Conservation (phyloP, 2,888 invertebrate genomes). For the Tachina lurida region DNA sequence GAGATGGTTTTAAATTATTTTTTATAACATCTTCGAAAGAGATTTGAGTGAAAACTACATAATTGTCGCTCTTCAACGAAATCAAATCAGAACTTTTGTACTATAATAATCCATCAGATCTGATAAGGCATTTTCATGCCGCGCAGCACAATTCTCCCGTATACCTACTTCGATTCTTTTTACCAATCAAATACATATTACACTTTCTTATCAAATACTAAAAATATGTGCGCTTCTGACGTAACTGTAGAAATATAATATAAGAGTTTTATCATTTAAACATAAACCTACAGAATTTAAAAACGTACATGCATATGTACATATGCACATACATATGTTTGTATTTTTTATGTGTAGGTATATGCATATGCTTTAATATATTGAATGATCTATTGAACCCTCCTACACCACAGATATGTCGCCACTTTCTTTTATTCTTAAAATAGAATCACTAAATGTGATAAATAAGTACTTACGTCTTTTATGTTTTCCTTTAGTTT, state of each 20-base stretch:
- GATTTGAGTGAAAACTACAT: too few relatives aligned
- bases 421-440: neutral
- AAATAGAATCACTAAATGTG: neutral
- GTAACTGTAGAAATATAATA: conserved; percentile 2
- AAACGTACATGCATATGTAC: too few relatives aligned
- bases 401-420: neutral
- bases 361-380: neutral
- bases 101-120: too few relatives aligned
- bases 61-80: too few relatives aligned
- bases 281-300: too few relatives aligned
- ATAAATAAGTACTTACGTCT: conserved; percentile 59
- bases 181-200: neutral
- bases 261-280: too few relatives aligned
- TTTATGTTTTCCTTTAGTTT: conserved; percentile 65
- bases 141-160: too few relatives aligned
- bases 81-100: too few relatives aligned
- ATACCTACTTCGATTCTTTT: neutral
- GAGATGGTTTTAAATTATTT: too few relatives aligned
- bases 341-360: neutral
- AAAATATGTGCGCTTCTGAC: conserved; percentile 6
- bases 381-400: conserved; percentile 26
- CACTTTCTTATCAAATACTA: conserved; percentile 27
- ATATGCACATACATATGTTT: too few relatives aligned
- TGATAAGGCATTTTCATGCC: too few relatives aligned
- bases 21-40: too few relatives aligned